A percentile compares a stretch with the other conserved stretches of the same genome.
phyloP scores from a whole-genome alignment of 2,888 invertebrate species.

The Hydroisotoma schaefferi region DNA sequence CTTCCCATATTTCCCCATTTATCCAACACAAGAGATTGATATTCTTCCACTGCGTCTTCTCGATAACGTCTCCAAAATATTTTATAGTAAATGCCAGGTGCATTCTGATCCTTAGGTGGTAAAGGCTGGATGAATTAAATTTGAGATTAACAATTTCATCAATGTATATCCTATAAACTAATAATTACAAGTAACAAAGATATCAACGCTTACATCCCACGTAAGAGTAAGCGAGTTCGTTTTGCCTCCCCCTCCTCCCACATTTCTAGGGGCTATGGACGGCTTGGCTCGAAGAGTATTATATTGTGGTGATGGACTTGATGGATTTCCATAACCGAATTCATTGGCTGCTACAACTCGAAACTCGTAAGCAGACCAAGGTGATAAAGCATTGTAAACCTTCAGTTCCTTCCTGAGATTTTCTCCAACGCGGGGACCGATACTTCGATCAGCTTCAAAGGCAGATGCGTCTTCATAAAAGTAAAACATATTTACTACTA shows the following conservation, averaged over 20 bases:
- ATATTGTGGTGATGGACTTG: conserved; percentile 79
- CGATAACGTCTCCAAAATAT: conserved; percentile 73
- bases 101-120: conserved; percentile 75
- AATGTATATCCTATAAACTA: conserved; percentile 2
- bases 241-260: conserved; percentile 92
- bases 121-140: conserved; percentile 58
- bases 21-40: conserved; percentile 67
- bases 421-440: conserved; percentile 53
- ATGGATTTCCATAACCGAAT: conserved; percentile 74
- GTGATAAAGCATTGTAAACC: conserved; percentile 68
- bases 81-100: conserved; percentile 82
- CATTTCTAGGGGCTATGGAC: conserved; percentile 69
- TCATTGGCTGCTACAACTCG: conserved; percentile 82
- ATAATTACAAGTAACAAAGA: background rate
- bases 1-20: conserved; percentile 70
- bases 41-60: conserved; percentile 68
- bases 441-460: conserved; percentile 71
- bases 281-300: conserved; percentile 79
- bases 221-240: conserved; percentile 89
- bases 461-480: conserved; percentile 58
- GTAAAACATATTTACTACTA: background rate
- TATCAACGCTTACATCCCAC: conserved; percentile 61
- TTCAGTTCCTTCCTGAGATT: conserved; percentile 66
- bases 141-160: conserved; percentile 3
- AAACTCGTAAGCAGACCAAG: conserved; percentile 88